phyloP scores from a whole-genome alignment of 2,797 vertebrate genomes.

The Benthosema pterotum region DNA sequence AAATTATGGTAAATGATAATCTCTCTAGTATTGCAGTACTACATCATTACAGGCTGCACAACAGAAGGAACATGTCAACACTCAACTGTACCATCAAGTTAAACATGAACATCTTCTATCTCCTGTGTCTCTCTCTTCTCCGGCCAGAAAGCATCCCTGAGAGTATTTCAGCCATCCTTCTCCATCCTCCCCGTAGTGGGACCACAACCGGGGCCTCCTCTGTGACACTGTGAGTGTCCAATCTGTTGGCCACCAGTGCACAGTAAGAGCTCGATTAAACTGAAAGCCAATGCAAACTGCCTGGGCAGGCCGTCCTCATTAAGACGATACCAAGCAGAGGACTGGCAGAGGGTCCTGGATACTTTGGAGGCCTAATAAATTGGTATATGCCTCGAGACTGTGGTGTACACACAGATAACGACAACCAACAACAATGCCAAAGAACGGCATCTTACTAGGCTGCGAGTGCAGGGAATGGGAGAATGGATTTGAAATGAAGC shows the following conservation, averaged over 20 bases:
- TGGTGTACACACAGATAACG: conserved; percentile 19
- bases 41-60: not conserved
- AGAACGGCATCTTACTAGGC: conserved; percentile 9
- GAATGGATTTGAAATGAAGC: conserved; percentile 4
- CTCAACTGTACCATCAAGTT: not conserved
- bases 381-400: conserved; percentile 51
- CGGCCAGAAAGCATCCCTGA: not conserved
- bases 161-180: conserved; percentile 24
- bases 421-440: conserved; percentile 20
- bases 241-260: conserved; percentile 41
- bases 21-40: not conserved
- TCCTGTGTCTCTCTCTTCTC: conserved; percentile 1
- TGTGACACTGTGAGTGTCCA: conserved; percentile 56
- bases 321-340: conserved; percentile 64
- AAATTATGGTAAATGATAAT: too few relatives aligned
- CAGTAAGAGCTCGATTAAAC: conserved; percentile 62
- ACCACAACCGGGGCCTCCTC: conserved; percentile 35
- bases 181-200: conserved; percentile 24
- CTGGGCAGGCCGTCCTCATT: conserved; percentile 67
- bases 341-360: conserved; percentile 56
- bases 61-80: not conserved
- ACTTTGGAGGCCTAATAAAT: conserved; percentile 62
- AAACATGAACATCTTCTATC: not conserved
- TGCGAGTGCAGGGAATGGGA: not conserved
- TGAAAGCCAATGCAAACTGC: conserved; percentile 68